Percentiles rank a stretch among this genome's conserved stretches.
phyloP scores from a whole-genome alignment of 30 jellyfish, hydroid and myxozoan genomes.

The Rhopilema esculentum region DNA sequence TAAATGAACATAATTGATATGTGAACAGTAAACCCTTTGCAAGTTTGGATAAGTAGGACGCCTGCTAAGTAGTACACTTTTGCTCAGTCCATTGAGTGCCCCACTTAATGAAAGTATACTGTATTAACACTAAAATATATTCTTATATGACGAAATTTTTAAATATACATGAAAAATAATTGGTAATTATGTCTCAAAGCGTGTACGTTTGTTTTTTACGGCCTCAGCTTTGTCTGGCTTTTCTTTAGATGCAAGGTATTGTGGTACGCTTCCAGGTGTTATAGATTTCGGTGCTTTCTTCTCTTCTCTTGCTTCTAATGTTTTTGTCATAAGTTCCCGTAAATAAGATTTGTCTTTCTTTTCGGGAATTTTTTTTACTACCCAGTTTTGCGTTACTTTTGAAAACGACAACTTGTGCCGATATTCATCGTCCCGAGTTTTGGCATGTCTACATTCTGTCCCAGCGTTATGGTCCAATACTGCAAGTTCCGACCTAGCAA shows the following conservation, averaged over 20 bases:
- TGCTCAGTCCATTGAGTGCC: background rate
- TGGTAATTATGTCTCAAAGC: background rate
- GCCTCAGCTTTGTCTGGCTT: slow-evolving; percentile 57
- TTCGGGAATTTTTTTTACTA: slow-evolving; percentile 6
- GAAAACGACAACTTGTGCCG: slow-evolving; percentile 34
- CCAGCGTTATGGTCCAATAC: slow-evolving; percentile 48
- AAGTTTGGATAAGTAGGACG: background rate
- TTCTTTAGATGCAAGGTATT: slow-evolving; percentile 48
- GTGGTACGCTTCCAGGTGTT: slow-evolving; percentile 26
- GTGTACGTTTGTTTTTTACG: slow-evolving; percentile 3
- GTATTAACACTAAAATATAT: no score
- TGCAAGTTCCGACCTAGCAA: slow-evolving; percentile 58
- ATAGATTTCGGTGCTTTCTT: background rate
- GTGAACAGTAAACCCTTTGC: background rate
- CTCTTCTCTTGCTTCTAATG: slow-evolving; percentile 6
- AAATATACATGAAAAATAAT: background rate
- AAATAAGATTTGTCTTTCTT: slow-evolving; percentile 19
- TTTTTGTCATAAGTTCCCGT: slow-evolving; percentile 10
- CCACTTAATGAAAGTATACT: background rate
- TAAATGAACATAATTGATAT: background rate
- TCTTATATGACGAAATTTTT: background rate
- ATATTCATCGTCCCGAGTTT: slow-evolving; percentile 27
- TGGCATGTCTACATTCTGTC: slow-evolving; percentile 22
- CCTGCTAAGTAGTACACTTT: background rate
- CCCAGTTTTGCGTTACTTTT: slow-evolving; percentile 35